phyloP scores from a whole-genome alignment of 92 coral and sea anemone genomes.

The Umimayanthus chanpuru region DNA sequence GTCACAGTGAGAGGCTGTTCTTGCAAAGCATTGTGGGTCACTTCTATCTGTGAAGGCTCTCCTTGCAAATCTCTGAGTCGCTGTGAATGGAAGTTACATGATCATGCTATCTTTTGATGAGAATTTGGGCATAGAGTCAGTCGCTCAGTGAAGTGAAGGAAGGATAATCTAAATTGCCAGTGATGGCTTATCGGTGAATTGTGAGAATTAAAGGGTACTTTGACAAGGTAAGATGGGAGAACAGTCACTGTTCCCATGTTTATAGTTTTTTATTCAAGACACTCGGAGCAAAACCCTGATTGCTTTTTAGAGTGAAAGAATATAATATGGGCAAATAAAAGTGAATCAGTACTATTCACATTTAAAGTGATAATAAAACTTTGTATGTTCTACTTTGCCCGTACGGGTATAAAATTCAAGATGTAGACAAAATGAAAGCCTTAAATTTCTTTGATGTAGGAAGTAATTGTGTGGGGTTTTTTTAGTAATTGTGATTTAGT shows the following conservation, averaged over 20 bases:
- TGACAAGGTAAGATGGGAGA: slow-evolving; percentile 40
- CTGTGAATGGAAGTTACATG: slow-evolving; percentile 46
- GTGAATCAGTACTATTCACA: background rate
- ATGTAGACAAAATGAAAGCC: background rate
- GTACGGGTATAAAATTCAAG: background rate
- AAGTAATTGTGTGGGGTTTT: background rate
- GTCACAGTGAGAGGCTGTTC: slow-evolving; percentile 44
- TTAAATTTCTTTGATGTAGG: no score
- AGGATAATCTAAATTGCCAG: slow-evolving; percentile 36
- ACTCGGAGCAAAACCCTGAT: slow-evolving; percentile 22
- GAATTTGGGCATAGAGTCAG: slow-evolving; percentile 40
- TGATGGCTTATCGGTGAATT: slow-evolving; percentile 46
- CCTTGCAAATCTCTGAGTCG: slow-evolving; percentile 42
- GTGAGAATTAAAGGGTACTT: slow-evolving; percentile 45
- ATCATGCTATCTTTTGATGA: slow-evolving; percentile 45
- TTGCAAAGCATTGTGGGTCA: slow-evolving; percentile 44
- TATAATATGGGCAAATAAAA: background rate
- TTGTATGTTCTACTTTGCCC: background rate
- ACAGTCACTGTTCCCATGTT: slow-evolving; percentile 13
- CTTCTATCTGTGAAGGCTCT: slow-evolving; percentile 46
- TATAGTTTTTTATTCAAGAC: background rate
- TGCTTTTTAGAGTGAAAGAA: background rate
- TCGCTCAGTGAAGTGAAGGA: slow-evolving; percentile 39
- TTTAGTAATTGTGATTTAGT: background rate
- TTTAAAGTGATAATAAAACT: background rate